phyloP scores from a whole-genome alignment of 1,140 invertebrate genomes.

The Adelges cooleyi region DNA sequence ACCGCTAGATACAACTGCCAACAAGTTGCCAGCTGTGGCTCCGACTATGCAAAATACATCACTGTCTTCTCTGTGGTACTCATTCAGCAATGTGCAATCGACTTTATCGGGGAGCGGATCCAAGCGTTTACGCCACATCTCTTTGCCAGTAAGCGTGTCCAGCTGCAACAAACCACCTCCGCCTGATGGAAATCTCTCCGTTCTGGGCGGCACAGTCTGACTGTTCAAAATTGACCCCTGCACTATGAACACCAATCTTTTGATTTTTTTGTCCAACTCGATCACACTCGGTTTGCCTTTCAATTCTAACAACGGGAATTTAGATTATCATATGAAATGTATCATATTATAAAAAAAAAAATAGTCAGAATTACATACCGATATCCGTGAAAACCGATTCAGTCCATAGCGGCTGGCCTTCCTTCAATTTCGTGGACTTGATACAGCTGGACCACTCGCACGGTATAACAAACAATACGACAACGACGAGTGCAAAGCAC shows the following conservation, averaged over 20 bases:
- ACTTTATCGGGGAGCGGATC: constrained; percentile 1
- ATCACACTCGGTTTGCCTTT: constrained; percentile 3
- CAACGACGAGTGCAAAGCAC: background rate
- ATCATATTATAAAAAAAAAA: background rate
- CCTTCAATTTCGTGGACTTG: background rate
- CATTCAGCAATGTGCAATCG: constrained; percentile 16
- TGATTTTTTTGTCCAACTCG: constrained; percentile 2
- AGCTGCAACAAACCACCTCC: constrained; percentile 16
- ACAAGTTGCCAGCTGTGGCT: background rate
- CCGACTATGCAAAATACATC: constrained; percentile 16
- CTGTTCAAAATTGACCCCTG: constrained; percentile 16
- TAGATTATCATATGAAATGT: background rate
- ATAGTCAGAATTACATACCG: background rate
- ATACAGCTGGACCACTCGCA: background rate
- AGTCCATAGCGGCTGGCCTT: background rate
- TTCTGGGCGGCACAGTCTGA: constrained; percentile 16
- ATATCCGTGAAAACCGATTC: constrained; percentile 1
- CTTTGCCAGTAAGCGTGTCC: background rate
- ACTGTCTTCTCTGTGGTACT: background rate
- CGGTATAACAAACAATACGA: background rate
- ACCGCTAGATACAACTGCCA: constrained; percentile 7
- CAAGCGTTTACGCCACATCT: constrained; percentile 18
- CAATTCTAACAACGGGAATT: background rate
- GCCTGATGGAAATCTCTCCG: constrained; percentile 4
- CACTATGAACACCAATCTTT: background rate